A percentile compares a stretch with the other conserved stretches of the same genome.
These are phyloP conservation scores for Folsomia manolachei DNA, from an alignment of 2,888 invertebrate genomes.

Conservation along the genomic window DNA sequence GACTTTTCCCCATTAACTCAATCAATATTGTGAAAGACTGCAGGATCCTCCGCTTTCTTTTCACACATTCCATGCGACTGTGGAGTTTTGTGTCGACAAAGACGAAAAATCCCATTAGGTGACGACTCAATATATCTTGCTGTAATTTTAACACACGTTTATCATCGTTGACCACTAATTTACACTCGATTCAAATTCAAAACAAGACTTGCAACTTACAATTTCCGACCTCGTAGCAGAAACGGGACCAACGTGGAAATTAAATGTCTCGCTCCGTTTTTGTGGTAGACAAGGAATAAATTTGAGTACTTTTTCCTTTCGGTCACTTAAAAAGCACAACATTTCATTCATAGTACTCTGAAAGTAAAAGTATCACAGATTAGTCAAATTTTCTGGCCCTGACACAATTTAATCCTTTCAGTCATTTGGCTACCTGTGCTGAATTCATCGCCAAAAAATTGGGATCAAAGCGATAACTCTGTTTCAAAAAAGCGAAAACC, in stretches of 20 bases:
- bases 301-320: slow-evolving; percentile 19
- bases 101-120: slow-evolving; percentile 32
- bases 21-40: slow-evolving; percentile 27
- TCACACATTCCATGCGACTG: slow-evolving; percentile 21
- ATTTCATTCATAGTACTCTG: slow-evolving; percentile 27
- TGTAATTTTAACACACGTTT: too few relatives aligned
- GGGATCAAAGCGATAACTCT: slow-evolving; percentile 12
- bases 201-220: slow-evolving; percentile 17
- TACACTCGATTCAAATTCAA: too few relatives aligned
- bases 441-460: slow-evolving; percentile 22
- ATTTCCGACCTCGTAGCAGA: slow-evolving; percentile 8
- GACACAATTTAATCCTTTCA: too few relatives aligned
- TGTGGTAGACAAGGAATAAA: slow-evolving; percentile 19
- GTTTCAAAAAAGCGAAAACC: slow-evolving; percentile 3
- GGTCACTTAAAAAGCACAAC: slow-evolving; percentile 21
- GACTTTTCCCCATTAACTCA: slow-evolving; percentile 23
- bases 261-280: not conserved
- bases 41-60: slow-evolving; percentile 24
- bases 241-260: not conserved
- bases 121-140: slow-evolving; percentile 24
- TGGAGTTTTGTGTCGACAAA: slow-evolving; percentile 30
- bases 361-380: not conserved
- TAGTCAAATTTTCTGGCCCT: too few relatives aligned
- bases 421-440: slow-evolving; percentile 17
- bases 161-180: too few relatives aligned